Conservation (phyloP, 2,888 invertebrate species). For the Aphidoletes aphidimyza region DNA sequence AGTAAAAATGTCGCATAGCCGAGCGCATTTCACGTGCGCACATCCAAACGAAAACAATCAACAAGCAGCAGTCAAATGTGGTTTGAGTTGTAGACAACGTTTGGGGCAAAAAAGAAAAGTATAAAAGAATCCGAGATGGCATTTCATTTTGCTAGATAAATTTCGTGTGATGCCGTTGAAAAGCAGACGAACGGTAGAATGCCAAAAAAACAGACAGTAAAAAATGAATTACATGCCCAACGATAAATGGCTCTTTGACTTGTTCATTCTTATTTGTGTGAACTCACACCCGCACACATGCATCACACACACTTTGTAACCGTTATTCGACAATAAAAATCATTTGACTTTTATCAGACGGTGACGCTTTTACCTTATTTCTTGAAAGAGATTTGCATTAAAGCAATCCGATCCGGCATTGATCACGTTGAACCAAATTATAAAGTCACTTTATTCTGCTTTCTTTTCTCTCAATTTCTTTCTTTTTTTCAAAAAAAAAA, state of each 20-base stretch:
- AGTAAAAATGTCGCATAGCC: too few relatives aligned
- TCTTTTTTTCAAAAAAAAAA: too few relatives aligned
- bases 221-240: slow-evolving; percentile 33
- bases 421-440: not conserved
- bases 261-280: not conserved
- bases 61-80: slow-evolving; percentile 12
- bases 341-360: not conserved
- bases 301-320: not conserved
- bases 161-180: not conserved
- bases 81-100: not conserved
- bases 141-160: not conserved
- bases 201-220: slow-evolving; percentile 31
- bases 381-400: not conserved
- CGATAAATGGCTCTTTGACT: slow-evolving; percentile 32
- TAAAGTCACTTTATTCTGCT: not conserved
- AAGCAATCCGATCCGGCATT: not conserved
- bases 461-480: too few relatives aligned
- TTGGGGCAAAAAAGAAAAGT: not conserved
- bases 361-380: not conserved
- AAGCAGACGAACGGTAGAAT: not conserved
- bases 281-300: not conserved
- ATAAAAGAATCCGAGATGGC: not conserved
- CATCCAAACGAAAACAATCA: slow-evolving; percentile 24
- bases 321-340: not conserved
- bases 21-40: too few relatives aligned